These are phyloP conservation scores for Yponomeuta cagnagella DNA, from an alignment of 2,888 invertebrate species.

Conservation along the genomic window DNA sequence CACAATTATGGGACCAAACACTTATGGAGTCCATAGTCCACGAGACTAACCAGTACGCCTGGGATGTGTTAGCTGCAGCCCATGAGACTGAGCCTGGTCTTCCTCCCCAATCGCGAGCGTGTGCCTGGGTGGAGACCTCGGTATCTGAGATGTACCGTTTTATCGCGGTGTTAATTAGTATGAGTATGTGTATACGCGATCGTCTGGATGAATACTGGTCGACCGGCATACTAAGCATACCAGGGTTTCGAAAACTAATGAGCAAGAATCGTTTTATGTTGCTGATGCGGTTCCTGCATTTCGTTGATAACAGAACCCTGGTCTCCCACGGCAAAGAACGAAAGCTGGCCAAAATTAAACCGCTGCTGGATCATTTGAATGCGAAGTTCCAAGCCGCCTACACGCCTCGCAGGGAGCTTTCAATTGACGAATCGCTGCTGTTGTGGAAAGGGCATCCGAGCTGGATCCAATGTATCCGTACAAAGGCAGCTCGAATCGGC, in stretches of 20 bases:
- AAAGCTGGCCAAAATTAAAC: constrained; percentile 19
- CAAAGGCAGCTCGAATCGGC: constrained; percentile 30
- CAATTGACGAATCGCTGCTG: constrained; percentile 28
- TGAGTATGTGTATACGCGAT: constrained; percentile 9
- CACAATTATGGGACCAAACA: too few relatives aligned
- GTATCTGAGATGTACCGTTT: too few relatives aligned
- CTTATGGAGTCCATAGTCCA: too few relatives aligned
- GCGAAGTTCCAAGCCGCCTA: constrained; percentile 17
- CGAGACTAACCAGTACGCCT: too few relatives aligned
- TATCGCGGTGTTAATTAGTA: constrained; percentile 1
- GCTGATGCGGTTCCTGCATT: constrained; percentile 22
- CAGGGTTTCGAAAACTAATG: constrained; percentile 20
- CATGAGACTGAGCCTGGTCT: too few relatives aligned
- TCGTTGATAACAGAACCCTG: constrained; percentile 18
- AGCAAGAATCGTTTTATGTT: constrained; percentile 16
- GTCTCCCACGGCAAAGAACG: too few relatives aligned
- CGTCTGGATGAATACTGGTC: constrained; percentile 21
- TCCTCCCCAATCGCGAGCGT: too few relatives aligned
- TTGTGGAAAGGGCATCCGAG: constrained; percentile 27
- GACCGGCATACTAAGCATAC: constrained; percentile 20
- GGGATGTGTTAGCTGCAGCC: too few relatives aligned
- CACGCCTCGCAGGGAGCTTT: constrained; percentile 14
- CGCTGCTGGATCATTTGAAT: constrained; percentile 19
- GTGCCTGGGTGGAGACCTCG: too few relatives aligned
- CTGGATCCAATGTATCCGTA: constrained; percentile 30